phyloP scores from a whole-genome alignment of 2,797 vertebrate genomes.

The Petrocephalus schoutedeni region DNA sequence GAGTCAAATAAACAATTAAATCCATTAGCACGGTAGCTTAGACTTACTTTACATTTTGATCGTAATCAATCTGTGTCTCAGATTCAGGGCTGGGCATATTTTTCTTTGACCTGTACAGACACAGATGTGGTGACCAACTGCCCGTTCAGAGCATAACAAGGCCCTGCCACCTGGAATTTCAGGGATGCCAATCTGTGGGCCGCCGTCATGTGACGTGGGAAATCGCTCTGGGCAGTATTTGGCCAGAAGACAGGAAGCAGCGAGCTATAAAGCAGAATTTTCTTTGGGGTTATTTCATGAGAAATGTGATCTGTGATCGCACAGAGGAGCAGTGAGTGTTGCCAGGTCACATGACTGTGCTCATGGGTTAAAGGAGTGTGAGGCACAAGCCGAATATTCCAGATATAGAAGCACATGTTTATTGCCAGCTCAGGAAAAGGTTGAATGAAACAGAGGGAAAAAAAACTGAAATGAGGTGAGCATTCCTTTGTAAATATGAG shows the following conservation, averaged over 20 bases:
- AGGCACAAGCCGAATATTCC: neutral
- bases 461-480: neutral
- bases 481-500: neutral
- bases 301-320: conserved; percentile 39
- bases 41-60: conserved; percentile 66
- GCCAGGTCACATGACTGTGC: conserved; percentile 19
- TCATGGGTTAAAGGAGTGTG: neutral
- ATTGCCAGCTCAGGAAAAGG: neutral
- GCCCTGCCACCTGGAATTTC: neutral
- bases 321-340: conserved; percentile 38
- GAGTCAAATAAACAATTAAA: conserved; percentile 67
- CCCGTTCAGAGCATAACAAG: neutral
- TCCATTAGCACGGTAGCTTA: conserved; percentile 55
- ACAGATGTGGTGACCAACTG: neutral
- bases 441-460: neutral
- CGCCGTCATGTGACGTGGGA: neutral
- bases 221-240: conserved; percentile 39
- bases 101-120: conserved; percentile 41
- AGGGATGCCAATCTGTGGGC: neutral
- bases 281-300: conserved; percentile 48
- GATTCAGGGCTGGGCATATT: conserved; percentile 24
- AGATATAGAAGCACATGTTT: conserved; percentile 9
- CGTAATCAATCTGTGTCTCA: conserved; percentile 52
- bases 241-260: conserved; percentile 48
- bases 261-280: conserved; percentile 31